phyloP scores from a whole-genome alignment of 35 echinoderm and acorn worm genomes.

The Chiridota heheva region DNA sequence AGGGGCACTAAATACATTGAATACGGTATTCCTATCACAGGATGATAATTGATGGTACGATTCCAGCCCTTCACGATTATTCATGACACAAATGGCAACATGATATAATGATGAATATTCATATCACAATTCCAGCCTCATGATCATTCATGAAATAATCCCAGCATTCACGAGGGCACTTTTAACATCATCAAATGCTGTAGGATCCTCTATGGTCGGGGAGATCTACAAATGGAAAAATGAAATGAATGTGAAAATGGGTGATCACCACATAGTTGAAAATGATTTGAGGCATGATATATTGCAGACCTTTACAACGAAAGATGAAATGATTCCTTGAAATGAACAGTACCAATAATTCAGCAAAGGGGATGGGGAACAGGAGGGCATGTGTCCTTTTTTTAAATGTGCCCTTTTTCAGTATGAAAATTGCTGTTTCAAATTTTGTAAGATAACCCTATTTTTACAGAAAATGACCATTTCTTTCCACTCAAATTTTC shows the following conservation, averaged over 20 bases:
- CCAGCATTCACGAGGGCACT: constrained; percentile 26
- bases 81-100: too few relatives aligned
- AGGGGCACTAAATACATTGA: too few relatives aligned
- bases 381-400: not conserved
- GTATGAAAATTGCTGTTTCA: not conserved
- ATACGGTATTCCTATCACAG: too few relatives aligned
- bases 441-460: too few relatives aligned
- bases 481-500: too few relatives aligned
- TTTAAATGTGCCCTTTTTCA: not conserved
- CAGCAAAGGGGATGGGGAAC: not conserved
- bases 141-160: constrained; percentile 10
- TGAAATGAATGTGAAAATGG: not conserved
- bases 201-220: constrained; percentile 73
- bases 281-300: not conserved
- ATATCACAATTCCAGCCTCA: too few relatives aligned
- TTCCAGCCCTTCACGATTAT: too few relatives aligned
- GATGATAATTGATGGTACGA: too few relatives aligned
- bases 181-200: constrained; percentile 65
- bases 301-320: not conserved
- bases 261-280: not conserved
- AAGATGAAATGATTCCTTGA: not conserved
- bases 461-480: too few relatives aligned
- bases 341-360: not conserved
- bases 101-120: too few relatives aligned
- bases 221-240: constrained; percentile 56